Evolutionary conservation across 2,797 vertebrate genomes (phyloP), one percentile per base, ranked within the genome.

Genomic region (Malurus splendens): DNA sequence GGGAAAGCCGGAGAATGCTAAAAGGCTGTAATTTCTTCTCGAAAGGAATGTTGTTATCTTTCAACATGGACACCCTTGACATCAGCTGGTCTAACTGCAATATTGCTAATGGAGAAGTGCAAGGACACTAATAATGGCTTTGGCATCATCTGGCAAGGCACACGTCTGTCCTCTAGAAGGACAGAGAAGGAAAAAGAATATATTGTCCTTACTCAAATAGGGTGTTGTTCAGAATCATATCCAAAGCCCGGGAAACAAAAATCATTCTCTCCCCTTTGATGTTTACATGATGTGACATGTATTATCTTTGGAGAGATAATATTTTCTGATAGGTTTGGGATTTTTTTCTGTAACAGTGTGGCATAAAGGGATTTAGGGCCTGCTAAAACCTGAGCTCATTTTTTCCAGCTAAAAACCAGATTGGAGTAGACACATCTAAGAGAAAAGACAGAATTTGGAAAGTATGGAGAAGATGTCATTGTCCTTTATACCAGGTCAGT

Each of bases 1-100:
- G 38, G 32, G 54, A 89, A 92, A 59, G 62, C n/a, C 77, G 65
- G 33, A 75, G 68, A 75, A 87, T 66, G 55, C 59, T 78, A 48
- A 83, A 89, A 86, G 36, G 59, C 47, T 54, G 2, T 82, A 12
- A 65, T 87, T 89, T 83, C 44, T 87, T 30, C 66, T 78, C 14
- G 48, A 32, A 38, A 83, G 38, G 73, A 87, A 81, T 75, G 65
- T 59, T 76, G 54, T 83, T 92, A 51, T 89, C 85, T 90, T 81
- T 72, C 70, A 62, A 22, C 62, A 50, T 1, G 12, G 42, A n/a
- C 82, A 89, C 75, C 80, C 87, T 90, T 92, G 92, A 87, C 82
- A 90, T 89, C 70, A 90, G 73, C 66, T 72, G 65, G n/a, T 78
- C 48, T 51, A 59, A 71, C 82, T 90, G 87, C 71, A 92, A 62